Percentiles rank a stretch among this genome's conserved stretches.
Conservation (phyloP, 2,888 invertebrate species). For the Cerastis leucographa region DNA sequence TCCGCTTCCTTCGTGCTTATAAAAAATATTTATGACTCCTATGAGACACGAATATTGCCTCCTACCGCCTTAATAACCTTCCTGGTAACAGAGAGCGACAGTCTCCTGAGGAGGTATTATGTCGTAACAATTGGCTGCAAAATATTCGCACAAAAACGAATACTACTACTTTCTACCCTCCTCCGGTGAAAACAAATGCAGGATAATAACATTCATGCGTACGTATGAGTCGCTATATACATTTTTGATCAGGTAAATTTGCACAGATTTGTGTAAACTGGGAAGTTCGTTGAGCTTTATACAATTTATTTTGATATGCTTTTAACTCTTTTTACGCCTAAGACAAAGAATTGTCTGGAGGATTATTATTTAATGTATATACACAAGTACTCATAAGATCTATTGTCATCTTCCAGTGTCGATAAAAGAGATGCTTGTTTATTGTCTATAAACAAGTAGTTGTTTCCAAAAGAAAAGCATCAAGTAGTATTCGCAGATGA, state of each 20-base stretch:
- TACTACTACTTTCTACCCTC: slow-evolving; percentile 47
- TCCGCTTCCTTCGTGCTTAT: slow-evolving; percentile 79
- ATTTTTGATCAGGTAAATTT: slow-evolving; percentile 42
- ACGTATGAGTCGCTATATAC: slow-evolving; percentile 17
- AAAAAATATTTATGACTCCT: slow-evolving; percentile 81
- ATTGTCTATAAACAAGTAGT: slow-evolving; percentile 11
- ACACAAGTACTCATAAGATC: neutral
- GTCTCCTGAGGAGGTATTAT: slow-evolving; percentile 72
- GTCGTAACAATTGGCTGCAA: slow-evolving; percentile 65
- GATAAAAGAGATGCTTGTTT: neutral
- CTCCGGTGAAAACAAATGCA: slow-evolving; percentile 47
- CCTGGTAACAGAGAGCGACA: slow-evolving; percentile 69
- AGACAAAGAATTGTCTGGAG: neutral
- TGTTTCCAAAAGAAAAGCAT: slow-evolving; percentile 35
- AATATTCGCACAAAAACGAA: slow-evolving; percentile 62
- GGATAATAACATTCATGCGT: slow-evolving; percentile 42
- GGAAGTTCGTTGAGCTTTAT: slow-evolving; percentile 5
- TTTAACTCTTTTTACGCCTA: slow-evolving; percentile 9
- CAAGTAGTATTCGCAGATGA: slow-evolving; percentile 42
- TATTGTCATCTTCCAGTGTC: neutral
- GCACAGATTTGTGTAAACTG: slow-evolving; percentile 23
- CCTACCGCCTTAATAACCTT: slow-evolving; percentile 76
- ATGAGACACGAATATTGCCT: slow-evolving; percentile 78
- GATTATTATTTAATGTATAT: neutral
- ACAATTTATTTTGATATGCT: slow-evolving; percentile 1